Evolutionary conservation across 2,888 invertebrate genomes (phyloP).

Genomic region (Trilocha varians): DNA sequence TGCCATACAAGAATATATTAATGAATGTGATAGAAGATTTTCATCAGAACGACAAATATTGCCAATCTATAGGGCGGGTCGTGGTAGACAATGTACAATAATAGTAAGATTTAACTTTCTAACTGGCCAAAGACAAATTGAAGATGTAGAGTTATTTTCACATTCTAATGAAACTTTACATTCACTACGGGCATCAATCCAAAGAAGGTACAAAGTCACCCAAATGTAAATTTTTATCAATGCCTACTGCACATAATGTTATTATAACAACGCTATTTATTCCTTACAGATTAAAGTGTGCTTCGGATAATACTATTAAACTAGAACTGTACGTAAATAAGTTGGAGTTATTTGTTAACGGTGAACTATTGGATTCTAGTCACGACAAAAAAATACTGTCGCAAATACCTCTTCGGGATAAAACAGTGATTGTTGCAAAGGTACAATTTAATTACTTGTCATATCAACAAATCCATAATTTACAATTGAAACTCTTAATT

Average conservation of each 20-base stretch:
- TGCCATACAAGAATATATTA: conserved; percentile 95
- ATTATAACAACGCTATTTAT: conserved; percentile 6
- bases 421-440: conserved; percentile 80
- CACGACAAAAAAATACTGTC: conserved; percentile 91
- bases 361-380: conserved; percentile 88
- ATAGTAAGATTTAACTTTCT: conserved; percentile 86
- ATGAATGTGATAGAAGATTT: conserved; percentile 93
- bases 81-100: conserved; percentile 91
- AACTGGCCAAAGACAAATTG: conserved; percentile 88
- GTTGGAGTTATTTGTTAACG: conserved; percentile 91
- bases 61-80: conserved; percentile 90
- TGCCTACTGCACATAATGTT: not conserved
- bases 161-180: conserved; percentile 96
- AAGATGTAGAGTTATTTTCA: conserved; percentile 93
- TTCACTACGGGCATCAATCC: conserved; percentile 84
- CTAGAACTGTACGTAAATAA: conserved; percentile 93
- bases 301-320: conserved; percentile 79
- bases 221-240: not conserved
- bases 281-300: conserved; percentile 57
- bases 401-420: conserved; percentile 88
- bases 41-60: conserved; percentile 90
- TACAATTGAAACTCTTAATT: too few relatives aligned
- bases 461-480: not conserved
- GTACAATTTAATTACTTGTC: conserved; percentile 11
- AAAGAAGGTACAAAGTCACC: conserved; percentile 66